phyloP scores from a whole-genome alignment of 2,888 invertebrate species.

The Lepetodrilus schrolli region DNA sequence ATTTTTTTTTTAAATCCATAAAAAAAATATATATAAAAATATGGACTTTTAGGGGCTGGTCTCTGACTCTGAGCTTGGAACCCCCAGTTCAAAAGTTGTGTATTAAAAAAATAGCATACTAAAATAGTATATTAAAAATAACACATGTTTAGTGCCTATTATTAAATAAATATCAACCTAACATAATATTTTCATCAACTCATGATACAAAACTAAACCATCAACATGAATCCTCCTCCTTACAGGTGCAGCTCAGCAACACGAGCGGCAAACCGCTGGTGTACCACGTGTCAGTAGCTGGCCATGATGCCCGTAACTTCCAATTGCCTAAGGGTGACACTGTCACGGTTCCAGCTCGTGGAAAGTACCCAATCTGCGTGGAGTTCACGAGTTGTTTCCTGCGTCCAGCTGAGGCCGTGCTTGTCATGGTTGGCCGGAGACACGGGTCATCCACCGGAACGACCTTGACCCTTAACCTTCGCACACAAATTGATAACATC shows the following conservation, averaged over 20 bases:
- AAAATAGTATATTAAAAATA: background rate
- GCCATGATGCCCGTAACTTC: slow-evolving; percentile 72
- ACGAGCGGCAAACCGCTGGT: slow-evolving; percentile 71
- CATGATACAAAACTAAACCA: background rate
- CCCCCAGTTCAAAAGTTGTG: background rate
- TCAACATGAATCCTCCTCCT: background rate
- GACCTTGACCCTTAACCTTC: slow-evolving; percentile 72
- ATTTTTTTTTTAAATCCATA: no score
- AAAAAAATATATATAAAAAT: no score
- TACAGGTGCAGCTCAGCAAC: slow-evolving; percentile 73
- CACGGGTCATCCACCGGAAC: slow-evolving; percentile 70
- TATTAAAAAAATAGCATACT: background rate
- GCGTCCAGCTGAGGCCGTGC: slow-evolving; percentile 70
- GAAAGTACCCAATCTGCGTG: slow-evolving; percentile 58
- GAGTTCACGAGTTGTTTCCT: slow-evolving; percentile 69
- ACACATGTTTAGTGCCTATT: background rate
- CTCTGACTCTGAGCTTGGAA: no score
- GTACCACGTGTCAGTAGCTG: slow-evolving; percentile 72
- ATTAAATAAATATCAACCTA: background rate
- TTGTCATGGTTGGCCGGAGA: slow-evolving; percentile 70
- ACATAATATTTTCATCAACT: background rate
- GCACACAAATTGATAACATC: slow-evolving; percentile 71
- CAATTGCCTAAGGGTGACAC: slow-evolving; percentile 68
- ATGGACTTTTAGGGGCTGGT: no score
- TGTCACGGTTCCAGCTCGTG: slow-evolving; percentile 70